Conservation (phyloP, 2,888 invertebrate species). For the Platerodrilus igneus region DNA sequence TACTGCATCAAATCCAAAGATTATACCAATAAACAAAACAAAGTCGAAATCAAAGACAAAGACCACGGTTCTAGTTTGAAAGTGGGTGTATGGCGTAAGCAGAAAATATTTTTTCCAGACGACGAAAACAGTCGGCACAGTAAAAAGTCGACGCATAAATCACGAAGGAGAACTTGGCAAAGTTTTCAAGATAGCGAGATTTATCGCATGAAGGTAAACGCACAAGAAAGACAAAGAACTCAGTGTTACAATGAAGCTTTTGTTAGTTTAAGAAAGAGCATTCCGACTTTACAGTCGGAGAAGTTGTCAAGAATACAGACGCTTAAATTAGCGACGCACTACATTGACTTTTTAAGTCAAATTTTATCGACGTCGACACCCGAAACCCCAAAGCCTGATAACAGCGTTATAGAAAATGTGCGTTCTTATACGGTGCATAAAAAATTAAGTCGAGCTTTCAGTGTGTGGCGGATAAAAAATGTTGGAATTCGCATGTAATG, state of each 20-base stretch:
- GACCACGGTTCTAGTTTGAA: slow-evolving; percentile 35
- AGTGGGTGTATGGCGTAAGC: slow-evolving; percentile 37
- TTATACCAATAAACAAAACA: slow-evolving; percentile 36
- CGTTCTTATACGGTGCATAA: slow-evolving; percentile 83
- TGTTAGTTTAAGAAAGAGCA: slow-evolving; percentile 86
- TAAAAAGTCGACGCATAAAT: slow-evolving; percentile 42
- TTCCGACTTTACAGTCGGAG: slow-evolving; percentile 96
- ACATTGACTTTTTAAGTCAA: slow-evolving; percentile 89
- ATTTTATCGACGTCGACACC: slow-evolving; percentile 60
- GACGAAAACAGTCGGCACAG: slow-evolving; percentile 43
- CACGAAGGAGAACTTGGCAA: slow-evolving; percentile 59
- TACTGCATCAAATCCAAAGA: slow-evolving; percentile 26
- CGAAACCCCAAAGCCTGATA: slow-evolving; percentile 48
- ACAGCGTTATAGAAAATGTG: slow-evolving; percentile 52
- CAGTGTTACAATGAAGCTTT: slow-evolving; percentile 96
- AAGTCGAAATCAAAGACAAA: slow-evolving; percentile 34
- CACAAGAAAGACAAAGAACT: slow-evolving; percentile 89
- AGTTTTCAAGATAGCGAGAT: slow-evolving; percentile 75
- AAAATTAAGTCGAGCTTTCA: slow-evolving; percentile 90
- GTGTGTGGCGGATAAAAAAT: slow-evolving; percentile 96
- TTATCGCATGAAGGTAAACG: slow-evolving; percentile 92
- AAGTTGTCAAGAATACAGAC: slow-evolving; percentile 99
- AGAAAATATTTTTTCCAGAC: slow-evolving; percentile 39
- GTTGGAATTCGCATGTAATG: slow-evolving; percentile 62
- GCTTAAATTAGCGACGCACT: slow-evolving; percentile 86